Conservation (phyloP, 2,797 vertebrate genomes). For the Petrocephalus schoutedeni region DNA sequence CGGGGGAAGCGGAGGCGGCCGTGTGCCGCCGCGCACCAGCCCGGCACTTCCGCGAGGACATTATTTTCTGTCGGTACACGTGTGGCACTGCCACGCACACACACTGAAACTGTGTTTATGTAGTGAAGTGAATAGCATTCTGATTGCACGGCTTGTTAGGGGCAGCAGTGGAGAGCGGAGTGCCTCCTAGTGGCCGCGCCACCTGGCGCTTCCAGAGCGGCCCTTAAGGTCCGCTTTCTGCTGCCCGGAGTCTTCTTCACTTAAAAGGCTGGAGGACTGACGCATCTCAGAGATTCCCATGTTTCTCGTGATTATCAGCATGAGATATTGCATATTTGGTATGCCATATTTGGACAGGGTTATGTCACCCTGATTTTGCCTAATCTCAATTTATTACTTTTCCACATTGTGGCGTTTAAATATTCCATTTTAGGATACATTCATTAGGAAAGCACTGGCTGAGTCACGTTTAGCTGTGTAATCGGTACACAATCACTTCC, state of each 20-base stretch:
- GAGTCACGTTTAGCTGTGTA: conserved; percentile 57
- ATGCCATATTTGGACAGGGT: background rate
- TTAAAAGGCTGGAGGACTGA: background rate
- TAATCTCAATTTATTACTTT: background rate
- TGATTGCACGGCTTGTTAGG: background rate
- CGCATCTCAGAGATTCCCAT: background rate
- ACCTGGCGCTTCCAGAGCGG: background rate
- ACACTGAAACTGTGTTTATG: background rate
- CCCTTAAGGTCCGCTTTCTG: background rate
- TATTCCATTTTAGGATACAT: background rate
- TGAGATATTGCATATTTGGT: background rate
- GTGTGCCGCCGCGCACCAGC: background rate
- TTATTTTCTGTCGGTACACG: background rate
- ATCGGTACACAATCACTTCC: conserved; percentile 58
- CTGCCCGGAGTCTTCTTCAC: background rate
- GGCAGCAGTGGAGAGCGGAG: background rate
- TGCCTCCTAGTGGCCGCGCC: background rate
- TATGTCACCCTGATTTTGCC: background rate
- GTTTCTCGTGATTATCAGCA: background rate
- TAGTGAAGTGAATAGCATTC: background rate
- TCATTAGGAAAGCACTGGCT: conserved; percentile 31
- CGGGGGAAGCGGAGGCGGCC: background rate
- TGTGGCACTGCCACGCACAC: background rate
- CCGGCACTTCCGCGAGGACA: background rate
- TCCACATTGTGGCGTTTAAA: background rate